Conservation (phyloP, 64 coral and sea anemone species). For the Montipora foliosa region DNA sequence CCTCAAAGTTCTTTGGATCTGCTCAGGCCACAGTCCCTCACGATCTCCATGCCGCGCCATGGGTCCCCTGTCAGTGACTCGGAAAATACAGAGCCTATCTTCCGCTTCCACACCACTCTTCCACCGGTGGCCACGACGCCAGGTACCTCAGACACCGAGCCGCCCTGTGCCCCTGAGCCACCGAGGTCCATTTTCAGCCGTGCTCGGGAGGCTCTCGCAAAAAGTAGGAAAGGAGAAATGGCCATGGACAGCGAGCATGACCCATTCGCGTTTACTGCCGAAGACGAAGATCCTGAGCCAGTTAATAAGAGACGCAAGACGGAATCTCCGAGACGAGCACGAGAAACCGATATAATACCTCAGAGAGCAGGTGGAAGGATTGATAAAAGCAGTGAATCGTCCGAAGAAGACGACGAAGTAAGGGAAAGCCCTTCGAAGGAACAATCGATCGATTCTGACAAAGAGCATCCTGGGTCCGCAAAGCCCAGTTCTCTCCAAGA, state of each 20-base stretch:
- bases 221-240: slow-evolving; percentile 22
- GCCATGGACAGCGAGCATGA: slow-evolving; percentile 2
- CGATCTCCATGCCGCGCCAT: slow-evolving; percentile 53
- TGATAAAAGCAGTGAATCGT: not conserved
- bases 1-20: slow-evolving; percentile 13
- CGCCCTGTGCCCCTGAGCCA: not conserved
- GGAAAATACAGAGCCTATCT: slow-evolving; percentile 3
- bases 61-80: slow-evolving; percentile 50
- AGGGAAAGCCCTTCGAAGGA: not conserved
- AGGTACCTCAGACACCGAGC: not conserved
- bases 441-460: not conserved
- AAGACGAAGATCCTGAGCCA: slow-evolving; percentile 46
- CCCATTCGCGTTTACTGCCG: slow-evolving; percentile 61
- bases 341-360: not conserved
- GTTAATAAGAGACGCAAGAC: slow-evolving; percentile 14
- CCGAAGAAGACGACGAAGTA: not conserved
- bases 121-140: not conserved
- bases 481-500: not conserved
- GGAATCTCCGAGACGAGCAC: not conserved
- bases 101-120: slow-evolving; percentile 16
- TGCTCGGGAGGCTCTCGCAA: slow-evolving; percentile 2
- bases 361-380: not conserved
- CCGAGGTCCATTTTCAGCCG: slow-evolving; percentile 37
- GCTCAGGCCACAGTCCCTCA: slow-evolving; percentile 36
- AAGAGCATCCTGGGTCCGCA: not conserved